Base-by-base conservation (phyloP, 2,113 vertebrate genomes). In the Fregetta grallaria region DNA sequence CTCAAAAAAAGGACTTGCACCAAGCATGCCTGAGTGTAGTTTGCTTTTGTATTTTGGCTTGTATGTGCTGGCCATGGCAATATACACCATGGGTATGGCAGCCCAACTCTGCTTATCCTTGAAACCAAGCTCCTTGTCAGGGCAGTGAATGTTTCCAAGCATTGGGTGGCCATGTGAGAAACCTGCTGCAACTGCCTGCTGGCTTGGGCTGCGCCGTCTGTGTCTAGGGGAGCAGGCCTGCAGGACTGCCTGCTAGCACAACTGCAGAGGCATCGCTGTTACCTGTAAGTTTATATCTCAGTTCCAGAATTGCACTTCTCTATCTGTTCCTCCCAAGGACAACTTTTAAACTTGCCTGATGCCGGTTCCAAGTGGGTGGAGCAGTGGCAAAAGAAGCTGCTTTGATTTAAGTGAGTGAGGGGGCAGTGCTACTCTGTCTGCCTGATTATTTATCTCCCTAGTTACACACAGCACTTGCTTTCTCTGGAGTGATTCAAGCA, bases 401-500 rank as follows among this genome's bases (percentile, higher is more conserved):
- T 92, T 85, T 91, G 95, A 94, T 97, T 96, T 93, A 96, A 95
- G 85, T 3, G 30, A 94, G 34, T 78, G 90, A 96, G 78, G 82
- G 45, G 91, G 77, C 62, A 86, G 76, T 72, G 50, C 68, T 94
- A 61, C 90, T 86, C 85, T 95, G 84, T 81, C 56, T 95, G 86
- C 66, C 61, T 86, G 72, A 45, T 96, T 81, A 59, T 83, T 96
- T 86, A 90, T 91, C 86, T 90, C 70, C 81, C 81, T 77, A 53
- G 47, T 89, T 97, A 94, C 74, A 91, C 75, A 83, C 78, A 90
- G 79, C 82, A 61, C 74, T 96, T 94, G 85, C 82, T 97, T 91
- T 82, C 79, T 96, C 44, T 84, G 50, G 79, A 92, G 79, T 88
- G 91, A 81, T 76, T 92, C 36, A 92, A 83, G 87, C 65, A 70